A percentile compares a stretch with the other conserved stretches of the same genome.
Conservation (phyloP, 64 coral and sea anemone genomes). For the Catalaphyllia jardinei region DNA sequence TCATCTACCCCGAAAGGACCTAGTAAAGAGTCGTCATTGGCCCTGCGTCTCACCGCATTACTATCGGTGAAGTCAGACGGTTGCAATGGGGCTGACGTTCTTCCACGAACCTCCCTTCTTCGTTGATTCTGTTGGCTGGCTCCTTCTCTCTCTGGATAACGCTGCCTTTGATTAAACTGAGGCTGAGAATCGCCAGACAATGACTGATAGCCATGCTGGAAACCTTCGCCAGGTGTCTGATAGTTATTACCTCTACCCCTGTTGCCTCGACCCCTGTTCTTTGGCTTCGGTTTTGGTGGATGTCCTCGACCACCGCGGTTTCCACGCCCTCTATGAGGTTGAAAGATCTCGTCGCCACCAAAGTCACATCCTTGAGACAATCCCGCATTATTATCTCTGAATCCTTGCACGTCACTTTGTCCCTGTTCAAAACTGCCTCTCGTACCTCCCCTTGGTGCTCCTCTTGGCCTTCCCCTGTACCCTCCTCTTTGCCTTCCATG, state of each 20-base stretch:
- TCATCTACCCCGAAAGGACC: too few species aligned
- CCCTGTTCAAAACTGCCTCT: not conserved
- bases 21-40: too few species aligned
- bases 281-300: not conserved
- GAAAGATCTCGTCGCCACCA: not conserved
- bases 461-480: not conserved
- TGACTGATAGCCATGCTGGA: not conserved
- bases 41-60: too few species aligned
- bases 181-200: not conserved
- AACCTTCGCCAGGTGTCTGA: not conserved
- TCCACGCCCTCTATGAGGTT: not conserved
- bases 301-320: not conserved
- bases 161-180: not conserved
- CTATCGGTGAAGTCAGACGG: too few species aligned
- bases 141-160: too few species aligned
- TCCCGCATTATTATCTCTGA: not conserved
- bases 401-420: not conserved
- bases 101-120: too few species aligned
- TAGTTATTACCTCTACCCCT: not conserved
- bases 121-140: too few species aligned
- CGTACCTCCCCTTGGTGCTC: not conserved
- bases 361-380: not conserved
- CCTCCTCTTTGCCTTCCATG: not conserved
- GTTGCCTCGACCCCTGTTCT: not conserved
- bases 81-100: too few species aligned